Conservation (phyloP, 2,888 invertebrate species). For the Pachycephus smyrnensis region DNA sequence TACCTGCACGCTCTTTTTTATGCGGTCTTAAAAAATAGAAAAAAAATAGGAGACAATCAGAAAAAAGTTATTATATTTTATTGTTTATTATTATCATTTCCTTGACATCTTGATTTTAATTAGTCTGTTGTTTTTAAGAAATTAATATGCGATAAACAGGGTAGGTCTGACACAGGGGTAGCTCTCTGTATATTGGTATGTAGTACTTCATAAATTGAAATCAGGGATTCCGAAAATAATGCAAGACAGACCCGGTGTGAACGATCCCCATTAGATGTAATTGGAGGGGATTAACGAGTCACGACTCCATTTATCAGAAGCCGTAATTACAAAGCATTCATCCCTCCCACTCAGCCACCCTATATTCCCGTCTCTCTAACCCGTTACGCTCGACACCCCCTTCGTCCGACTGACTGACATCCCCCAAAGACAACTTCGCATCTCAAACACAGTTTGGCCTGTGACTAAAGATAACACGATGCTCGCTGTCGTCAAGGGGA, state of each 20-base stretch:
- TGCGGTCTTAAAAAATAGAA: neutral
- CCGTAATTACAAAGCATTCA: slow-evolving; percentile 63
- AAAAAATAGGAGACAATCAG: neutral
- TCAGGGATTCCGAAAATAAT: slow-evolving; percentile 46
- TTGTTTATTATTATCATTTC: neutral
- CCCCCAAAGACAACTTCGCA: slow-evolving; percentile 59
- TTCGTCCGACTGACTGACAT: slow-evolving; percentile 59
- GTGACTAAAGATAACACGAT: slow-evolving; percentile 63
- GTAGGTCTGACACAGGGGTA: neutral
- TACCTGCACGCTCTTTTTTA: neutral
- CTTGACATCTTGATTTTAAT: neutral
- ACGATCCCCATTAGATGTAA: slow-evolving; percentile 60
- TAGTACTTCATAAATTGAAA: slow-evolving; percentile 35
- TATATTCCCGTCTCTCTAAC: slow-evolving; percentile 9
- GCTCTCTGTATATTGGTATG: neutral
- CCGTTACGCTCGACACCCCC: slow-evolving; percentile 17
- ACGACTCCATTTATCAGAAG: slow-evolving; percentile 64
- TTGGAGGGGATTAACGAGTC: slow-evolving; percentile 66
- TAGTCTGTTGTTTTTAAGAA: neutral
- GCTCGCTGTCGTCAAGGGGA: slow-evolving; percentile 55
- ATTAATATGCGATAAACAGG: neutral
- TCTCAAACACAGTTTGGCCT: slow-evolving; percentile 57
- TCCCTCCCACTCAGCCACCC: slow-evolving; percentile 25
- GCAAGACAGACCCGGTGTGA: slow-evolving; percentile 46
- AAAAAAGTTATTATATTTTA: neutral